phyloP scores from a whole-genome alignment of 2,888 invertebrate species.

The Tipula lateralis region DNA sequence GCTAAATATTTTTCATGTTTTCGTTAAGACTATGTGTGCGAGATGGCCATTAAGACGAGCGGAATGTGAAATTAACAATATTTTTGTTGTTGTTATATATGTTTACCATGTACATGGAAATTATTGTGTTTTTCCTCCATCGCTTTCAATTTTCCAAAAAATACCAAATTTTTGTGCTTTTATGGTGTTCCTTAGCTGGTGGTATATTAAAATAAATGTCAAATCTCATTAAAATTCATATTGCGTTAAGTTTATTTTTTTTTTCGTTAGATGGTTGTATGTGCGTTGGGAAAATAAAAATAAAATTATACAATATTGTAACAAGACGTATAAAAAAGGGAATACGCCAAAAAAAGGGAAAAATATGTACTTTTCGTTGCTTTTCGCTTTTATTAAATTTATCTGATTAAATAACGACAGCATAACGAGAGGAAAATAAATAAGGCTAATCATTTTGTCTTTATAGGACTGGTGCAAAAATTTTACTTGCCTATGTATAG shows the following conservation, averaged over 20 bases:
- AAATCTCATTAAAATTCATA: constrained; percentile 19
- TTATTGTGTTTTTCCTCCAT: background rate
- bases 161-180: background rate
- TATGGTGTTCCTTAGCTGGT: background rate
- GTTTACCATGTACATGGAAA: background rate
- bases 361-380: background rate
- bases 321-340: background rate
- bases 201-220: constrained; percentile 11
- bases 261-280: background rate
- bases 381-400: background rate
- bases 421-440: background rate
- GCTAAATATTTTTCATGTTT: background rate
- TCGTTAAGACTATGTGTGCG: background rate
- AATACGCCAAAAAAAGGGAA: background rate
- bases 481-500: too few relatives aligned
- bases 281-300: background rate
- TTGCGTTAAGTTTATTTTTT: constrained; percentile 2
- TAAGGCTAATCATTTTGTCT: background rate
- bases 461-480: too few relatives aligned
- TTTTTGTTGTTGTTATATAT: background rate
- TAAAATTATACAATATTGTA: background rate
- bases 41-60: background rate
- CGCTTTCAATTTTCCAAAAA: background rate
- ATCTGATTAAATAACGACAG: background rate
- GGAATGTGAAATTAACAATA: constrained; percentile 24